These are phyloP conservation scores for Metalampra italica DNA, from an alignment of 2,888 invertebrate genomes.

Conservation along the genomic window DNA sequence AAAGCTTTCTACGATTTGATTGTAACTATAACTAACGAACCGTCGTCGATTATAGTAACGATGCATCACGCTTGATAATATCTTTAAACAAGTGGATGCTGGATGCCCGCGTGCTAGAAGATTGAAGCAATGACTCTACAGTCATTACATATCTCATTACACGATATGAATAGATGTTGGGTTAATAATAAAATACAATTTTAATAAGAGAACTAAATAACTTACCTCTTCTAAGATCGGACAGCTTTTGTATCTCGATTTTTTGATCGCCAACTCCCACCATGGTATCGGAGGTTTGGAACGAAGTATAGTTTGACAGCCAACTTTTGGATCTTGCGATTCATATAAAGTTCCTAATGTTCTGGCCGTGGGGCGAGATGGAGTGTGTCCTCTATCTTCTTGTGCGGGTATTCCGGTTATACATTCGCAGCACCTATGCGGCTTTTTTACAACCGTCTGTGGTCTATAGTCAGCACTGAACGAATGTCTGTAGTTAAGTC, in stretches of 20 bases:
- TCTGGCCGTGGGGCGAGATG: constrained; percentile 57
- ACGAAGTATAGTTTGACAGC: constrained; percentile 81
- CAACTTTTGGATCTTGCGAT: constrained; percentile 82
- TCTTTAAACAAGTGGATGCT: constrained; percentile 9
- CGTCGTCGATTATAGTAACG: constrained; percentile 5
- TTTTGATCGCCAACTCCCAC: constrained; percentile 92
- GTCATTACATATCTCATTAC: constrained; percentile 8
- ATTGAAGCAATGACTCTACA: constrained; percentile 2
- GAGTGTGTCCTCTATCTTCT: constrained; percentile 43
- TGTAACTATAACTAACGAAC: constrained; percentile 4
- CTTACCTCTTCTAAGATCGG: constrained; percentile 85
- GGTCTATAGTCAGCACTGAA: constrained; percentile 66
- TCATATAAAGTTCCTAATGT: constrained; percentile 71
- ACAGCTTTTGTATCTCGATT: constrained; percentile 89
- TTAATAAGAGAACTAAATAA: constrained; percentile 11
- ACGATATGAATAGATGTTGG: constrained; percentile 1
- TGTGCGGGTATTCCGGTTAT: constrained; percentile 67
- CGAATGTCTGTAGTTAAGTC: constrained; percentile 70
- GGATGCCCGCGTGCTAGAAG: neutral
- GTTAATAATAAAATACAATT: neutral
- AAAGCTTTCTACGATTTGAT: constrained; percentile 9
- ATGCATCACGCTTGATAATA: constrained; percentile 17
- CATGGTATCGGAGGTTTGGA: constrained; percentile 88
- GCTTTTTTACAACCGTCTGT: constrained; percentile 46
- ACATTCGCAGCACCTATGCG: constrained; percentile 74